Evolutionary conservation across 2,113 vertebrate genomes (phyloP), one percentile per base, ranked within the genome.

Genomic region (Plecotus auritus): DNA sequence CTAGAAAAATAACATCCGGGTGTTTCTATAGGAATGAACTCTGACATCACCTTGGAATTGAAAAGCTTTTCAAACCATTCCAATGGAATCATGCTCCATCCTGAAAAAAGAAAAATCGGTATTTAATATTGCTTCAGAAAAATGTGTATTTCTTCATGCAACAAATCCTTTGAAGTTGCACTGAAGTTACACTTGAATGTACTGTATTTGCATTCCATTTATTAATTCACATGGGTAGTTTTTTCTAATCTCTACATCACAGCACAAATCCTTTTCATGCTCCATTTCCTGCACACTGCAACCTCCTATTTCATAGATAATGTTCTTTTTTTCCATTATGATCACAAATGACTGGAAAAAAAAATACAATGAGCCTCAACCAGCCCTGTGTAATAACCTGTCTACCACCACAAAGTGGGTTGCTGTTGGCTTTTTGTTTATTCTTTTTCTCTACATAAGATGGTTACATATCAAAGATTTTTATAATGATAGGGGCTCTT

Each of bases 211-310:
- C 96, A 97, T 98, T 97, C 77, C 86, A 83, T 93, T 97, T 97
- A 94, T 95, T 98, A 98, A 98, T 97, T 95, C 95, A 82, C 23
- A 67, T 74, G 95, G 95, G 95, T 91, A 97, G 96, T 97, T 97
- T 93, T 96, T 93, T 95, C 96, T 97, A 98, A 98, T 98, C 97
- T 97, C 94, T 12, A 97, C 97, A 98, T 98, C 98, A 96, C 90
- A 97, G 97, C 96, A 96, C 93, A 98, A 97, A 98, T 96, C 88
- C 96, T 97, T 98, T 98, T 97, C 97, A 98, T 85, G 98, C 97
- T 98, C 98, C 97, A 95, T 96, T 98, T 98, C 97, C 97, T 96
- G 72, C 42, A 89, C 74, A 88, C 74, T 47, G 18, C 91, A 96
- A 91, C 91, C 96, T 96, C 96, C 77, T 94, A 49, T 82, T 96